Percentiles rank a stretch among this genome's conserved stretches.
phyloP scores from a whole-genome alignment of 2,113 vertebrate species.

The Pardalotus punctatus region DNA sequence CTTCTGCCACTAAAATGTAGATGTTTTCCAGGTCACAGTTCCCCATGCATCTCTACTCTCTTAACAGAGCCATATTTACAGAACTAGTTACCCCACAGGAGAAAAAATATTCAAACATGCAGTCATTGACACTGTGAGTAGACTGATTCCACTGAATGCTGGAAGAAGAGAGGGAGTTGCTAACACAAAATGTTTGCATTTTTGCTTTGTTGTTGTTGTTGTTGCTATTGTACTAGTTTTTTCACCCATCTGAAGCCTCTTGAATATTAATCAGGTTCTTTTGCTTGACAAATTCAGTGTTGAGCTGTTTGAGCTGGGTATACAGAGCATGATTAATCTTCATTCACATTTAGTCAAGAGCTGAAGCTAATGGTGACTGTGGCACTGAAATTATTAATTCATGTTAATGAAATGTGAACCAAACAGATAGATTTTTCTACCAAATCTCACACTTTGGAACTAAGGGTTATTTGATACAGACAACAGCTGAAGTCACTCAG shows the following conservation, averaged over 20 bases:
- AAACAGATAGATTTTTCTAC: not conserved
- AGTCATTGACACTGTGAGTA: accelerated
- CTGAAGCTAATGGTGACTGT: not conserved
- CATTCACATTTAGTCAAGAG: not conserved
- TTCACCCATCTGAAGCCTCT: not conserved
- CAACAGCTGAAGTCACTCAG: not conserved
- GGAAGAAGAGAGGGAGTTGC: not conserved
- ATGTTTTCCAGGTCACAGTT: not conserved
- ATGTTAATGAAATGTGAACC: not conserved
- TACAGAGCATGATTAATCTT: not conserved
- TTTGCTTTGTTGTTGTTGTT: not conserved
- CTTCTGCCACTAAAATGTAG: not conserved
- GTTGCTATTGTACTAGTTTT: not conserved
- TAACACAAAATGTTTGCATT: not conserved
- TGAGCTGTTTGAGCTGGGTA: not conserved
- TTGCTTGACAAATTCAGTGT: not conserved
- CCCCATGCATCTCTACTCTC: not conserved
- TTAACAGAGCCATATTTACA: not conserved
- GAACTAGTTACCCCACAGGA: not conserved
- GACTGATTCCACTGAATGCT: not conserved
- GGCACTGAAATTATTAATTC: not conserved
- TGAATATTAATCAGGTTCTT: not conserved
- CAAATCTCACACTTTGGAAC: not conserved
- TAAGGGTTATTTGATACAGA: not conserved
- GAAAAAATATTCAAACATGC: not conserved